Percentiles rank a stretch among this genome's conserved stretches.
Evolutionary conservation across 2,888 invertebrate species (phyloP).

Genomic region (Leucozona laternaria): DNA sequence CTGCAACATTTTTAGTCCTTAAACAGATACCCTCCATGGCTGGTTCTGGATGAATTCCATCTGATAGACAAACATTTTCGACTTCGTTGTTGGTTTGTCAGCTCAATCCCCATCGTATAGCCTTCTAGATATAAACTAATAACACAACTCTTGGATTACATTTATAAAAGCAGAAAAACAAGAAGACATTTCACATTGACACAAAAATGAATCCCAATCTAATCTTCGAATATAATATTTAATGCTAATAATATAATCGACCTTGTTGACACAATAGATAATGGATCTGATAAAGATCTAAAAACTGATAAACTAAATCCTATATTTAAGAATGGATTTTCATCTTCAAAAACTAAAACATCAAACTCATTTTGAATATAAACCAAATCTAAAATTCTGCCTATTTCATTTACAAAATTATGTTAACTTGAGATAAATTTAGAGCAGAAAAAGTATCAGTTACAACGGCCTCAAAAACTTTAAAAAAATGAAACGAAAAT

Average conservation of each 20-base stretch:
- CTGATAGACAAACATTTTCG: too few species aligned
- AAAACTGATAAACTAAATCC: background rate
- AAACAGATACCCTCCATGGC: too few species aligned
- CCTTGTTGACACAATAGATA: background rate
- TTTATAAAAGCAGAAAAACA: too few species aligned
- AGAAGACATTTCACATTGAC: too few species aligned
- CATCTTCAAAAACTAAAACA: background rate
- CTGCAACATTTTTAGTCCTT: too few species aligned
- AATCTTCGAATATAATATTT: background rate
- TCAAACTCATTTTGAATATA: constrained; percentile 6
- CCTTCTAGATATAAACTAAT: too few species aligned
- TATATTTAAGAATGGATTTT: constrained; percentile 19
- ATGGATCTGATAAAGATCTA: background rate
- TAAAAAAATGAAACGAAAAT: background rate
- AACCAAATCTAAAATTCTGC: constrained; percentile 12
- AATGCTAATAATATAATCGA: background rate
- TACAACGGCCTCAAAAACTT: background rate
- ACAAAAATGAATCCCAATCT: background rate
- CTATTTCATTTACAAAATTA: background rate
- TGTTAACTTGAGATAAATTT: background rate
- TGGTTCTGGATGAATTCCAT: too few species aligned
- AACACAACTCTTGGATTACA: too few species aligned
- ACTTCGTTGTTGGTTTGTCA: too few species aligned
- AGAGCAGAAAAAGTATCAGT: constrained; percentile 10
- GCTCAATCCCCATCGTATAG: too few species aligned